phyloP scores from a whole-genome alignment of 2,797 vertebrate species.

The Aldrovandia affinis region DNA sequence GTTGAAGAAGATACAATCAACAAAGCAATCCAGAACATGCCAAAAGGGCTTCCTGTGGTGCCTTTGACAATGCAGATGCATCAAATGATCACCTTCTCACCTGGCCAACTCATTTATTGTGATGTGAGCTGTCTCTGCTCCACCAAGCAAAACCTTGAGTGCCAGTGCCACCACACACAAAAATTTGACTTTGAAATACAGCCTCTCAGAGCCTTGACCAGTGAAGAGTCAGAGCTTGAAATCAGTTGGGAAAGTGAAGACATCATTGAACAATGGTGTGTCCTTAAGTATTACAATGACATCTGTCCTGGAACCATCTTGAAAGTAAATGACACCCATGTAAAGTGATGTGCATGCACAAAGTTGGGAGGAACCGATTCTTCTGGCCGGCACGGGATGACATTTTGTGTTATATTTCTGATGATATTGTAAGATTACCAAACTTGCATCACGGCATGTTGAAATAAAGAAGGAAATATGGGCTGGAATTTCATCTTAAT shows the following conservation, averaged over 20 bases:
- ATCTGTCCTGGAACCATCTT: conserved; percentile 24
- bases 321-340: conserved; percentile 22
- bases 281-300: conserved; percentile 25
- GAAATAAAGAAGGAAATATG: conserved; percentile 32
- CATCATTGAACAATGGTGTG: conserved; percentile 31
- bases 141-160: conserved; percentile 22
- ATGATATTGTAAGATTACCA: conserved; percentile 22
- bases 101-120: too few species aligned
- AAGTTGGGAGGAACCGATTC: conserved; percentile 16
- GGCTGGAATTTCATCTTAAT: conserved; percentile 15
- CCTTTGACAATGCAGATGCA: too few species aligned
- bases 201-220: neutral
- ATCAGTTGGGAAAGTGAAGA: conserved; percentile 22
- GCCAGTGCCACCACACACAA: conserved; percentile 24
- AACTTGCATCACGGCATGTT: conserved; percentile 17
- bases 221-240: conserved; percentile 23
- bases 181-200: conserved; percentile 27
- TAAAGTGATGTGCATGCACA: conserved; percentile 36
- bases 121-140: conserved; percentile 30
- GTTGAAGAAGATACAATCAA: too few species aligned
- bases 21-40: too few species aligned
- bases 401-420: conserved; percentile 26
- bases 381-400: neutral
- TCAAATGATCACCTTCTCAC: too few species aligned
- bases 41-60: too few species aligned